Evolutionary conservation across 1,140 invertebrate genomes (phyloP).

Genomic region (Magallana ariakensis): DNA sequence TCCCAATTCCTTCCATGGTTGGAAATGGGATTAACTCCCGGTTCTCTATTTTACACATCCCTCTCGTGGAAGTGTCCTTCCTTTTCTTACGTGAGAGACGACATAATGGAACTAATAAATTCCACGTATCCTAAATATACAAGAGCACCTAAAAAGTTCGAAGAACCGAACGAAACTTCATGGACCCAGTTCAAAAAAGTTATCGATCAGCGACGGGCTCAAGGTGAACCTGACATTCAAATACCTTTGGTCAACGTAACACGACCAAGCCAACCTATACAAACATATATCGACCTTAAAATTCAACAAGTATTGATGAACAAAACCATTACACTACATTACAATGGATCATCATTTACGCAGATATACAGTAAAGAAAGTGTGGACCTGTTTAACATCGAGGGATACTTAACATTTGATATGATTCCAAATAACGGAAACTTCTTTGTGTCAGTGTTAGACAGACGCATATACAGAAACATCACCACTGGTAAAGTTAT

Average conservation of each 20-base stretch:
- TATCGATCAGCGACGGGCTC: conserved; percentile 56
- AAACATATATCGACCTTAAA: conserved; percentile 47
- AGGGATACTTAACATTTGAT: conserved; percentile 32
- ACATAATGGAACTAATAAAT: conserved; percentile 54
- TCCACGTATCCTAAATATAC: conserved; percentile 51
- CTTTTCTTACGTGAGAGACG: conserved; percentile 55
- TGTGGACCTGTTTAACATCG: conserved; percentile 46
- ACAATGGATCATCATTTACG: conserved; percentile 56
- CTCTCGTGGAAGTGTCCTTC: conserved; percentile 60
- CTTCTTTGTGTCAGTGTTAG: background rate
- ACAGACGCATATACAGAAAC: background rate
- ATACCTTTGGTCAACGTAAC: conserved; percentile 56
- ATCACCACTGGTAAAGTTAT: background rate
- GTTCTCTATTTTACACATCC: conserved; percentile 58
- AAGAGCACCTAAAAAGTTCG: conserved; percentile 50
- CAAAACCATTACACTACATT: conserved; percentile 3
- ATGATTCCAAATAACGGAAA: background rate
- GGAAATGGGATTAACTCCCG: conserved; percentile 57
- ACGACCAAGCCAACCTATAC: background rate
- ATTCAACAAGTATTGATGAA: conserved; percentile 44
- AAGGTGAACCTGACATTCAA: conserved; percentile 57
- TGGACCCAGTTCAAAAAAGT: conserved; percentile 60
- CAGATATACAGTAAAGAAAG: conserved; percentile 58
- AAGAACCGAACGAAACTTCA: conserved; percentile 61
- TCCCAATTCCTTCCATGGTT: conserved; percentile 64